phyloP scores from a whole-genome alignment of 2,113 vertebrate genomes.

The Leptocoma aspasia region DNA sequence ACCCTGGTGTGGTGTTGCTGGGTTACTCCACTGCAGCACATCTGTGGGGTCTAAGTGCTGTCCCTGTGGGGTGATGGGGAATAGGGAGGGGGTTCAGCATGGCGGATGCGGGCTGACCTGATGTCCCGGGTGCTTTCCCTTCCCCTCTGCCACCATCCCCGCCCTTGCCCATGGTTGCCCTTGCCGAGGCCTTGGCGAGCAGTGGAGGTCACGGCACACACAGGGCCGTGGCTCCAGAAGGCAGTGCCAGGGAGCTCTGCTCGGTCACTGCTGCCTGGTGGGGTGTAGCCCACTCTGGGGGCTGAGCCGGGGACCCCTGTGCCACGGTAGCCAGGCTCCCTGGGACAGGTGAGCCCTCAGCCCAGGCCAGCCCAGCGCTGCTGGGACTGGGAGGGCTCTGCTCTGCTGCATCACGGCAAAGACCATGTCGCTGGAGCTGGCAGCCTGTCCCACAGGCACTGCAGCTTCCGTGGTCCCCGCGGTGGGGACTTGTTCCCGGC shows the following conservation, averaged over 20 bases:
- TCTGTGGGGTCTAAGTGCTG: neutral
- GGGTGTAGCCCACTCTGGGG: neutral
- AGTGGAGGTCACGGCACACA: fast-evolving
- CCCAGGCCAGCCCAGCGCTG: neutral
- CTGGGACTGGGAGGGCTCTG: neutral
- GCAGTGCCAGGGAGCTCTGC: neutral
- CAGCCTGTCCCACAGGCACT: fast-evolving
- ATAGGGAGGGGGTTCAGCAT: neutral
- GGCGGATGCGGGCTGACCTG: neutral
- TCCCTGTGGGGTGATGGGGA: neutral
- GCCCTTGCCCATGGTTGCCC: fast-evolving
- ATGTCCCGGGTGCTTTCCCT: fast-evolving
- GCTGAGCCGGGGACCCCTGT: fast-evolving
- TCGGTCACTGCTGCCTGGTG: fast-evolving
- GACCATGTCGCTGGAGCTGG: neutral
- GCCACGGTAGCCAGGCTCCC: fast-evolving
- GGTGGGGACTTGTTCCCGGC: fast-evolving
- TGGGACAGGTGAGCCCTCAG: fast-evolving
- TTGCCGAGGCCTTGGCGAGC: fast-evolving
- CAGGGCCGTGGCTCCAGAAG: fast-evolving
- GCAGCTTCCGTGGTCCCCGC: fast-evolving
- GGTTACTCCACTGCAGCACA: neutral
- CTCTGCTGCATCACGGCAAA: fast-evolving
- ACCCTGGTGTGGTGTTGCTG: neutral
- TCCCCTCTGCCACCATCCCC: fast-evolving